Evolutionary conservation across 1,140 invertebrate species (phyloP).

Genomic region (Drosophila elegans): DNA sequence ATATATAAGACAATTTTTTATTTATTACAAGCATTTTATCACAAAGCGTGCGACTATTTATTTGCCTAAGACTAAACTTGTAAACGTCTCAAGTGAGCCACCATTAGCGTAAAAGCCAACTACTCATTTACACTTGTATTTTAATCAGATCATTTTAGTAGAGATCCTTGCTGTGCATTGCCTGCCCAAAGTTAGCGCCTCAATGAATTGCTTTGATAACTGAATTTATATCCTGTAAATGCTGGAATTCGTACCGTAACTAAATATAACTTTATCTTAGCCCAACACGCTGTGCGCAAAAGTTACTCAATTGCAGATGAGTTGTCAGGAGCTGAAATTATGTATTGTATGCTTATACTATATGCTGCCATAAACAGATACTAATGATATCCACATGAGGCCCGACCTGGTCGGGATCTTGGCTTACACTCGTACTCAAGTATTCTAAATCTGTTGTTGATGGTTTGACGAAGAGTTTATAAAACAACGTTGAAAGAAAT

Average conservation of each 20-base stretch:
- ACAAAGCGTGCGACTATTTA: constrained; percentile 60
- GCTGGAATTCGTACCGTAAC: constrained; percentile 46
- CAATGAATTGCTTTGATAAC: constrained; percentile 47
- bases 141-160: constrained; percentile 10
- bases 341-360: constrained; percentile 68
- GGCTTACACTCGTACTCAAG: constrained; percentile 52
- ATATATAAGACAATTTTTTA: constrained; percentile 50
- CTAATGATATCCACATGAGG: constrained; percentile 45
- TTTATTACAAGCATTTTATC: constrained; percentile 69
- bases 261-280: constrained; percentile 39
- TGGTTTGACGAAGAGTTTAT: constrained; percentile 76
- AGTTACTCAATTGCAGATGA: constrained; percentile 42
- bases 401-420: constrained; percentile 57
- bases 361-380: constrained; percentile 76
- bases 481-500: constrained; percentile 73
- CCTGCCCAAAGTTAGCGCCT: constrained; percentile 36
- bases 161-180: constrained; percentile 26
- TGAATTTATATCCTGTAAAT: constrained; percentile 61
- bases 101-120: constrained; percentile 12
- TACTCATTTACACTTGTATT: constrained; percentile 42
- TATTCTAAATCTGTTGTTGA: constrained; percentile 68
- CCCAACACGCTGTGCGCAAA: constrained; percentile 53
- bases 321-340: constrained; percentile 31
- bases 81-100: constrained; percentile 38
- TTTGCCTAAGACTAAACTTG: constrained; percentile 41